Evolutionary conservation across 2,113 vertebrate species (phyloP).

Genomic region (Cochlearius cochlearius): DNA sequence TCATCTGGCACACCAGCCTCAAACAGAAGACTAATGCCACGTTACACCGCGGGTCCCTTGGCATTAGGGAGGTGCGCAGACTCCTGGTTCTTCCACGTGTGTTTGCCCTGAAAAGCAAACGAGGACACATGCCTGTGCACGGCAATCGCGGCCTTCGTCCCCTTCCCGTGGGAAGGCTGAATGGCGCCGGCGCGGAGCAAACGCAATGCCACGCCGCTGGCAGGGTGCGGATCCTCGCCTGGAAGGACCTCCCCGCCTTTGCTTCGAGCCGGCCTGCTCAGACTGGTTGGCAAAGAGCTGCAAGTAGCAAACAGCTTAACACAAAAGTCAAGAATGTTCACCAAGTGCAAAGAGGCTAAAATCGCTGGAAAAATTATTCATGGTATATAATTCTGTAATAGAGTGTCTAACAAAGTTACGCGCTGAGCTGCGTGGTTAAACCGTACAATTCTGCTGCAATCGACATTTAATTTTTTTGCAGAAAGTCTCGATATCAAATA

Average conservation of each 20-base stretch:
- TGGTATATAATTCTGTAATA: not conserved
- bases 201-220: rapidly evolving
- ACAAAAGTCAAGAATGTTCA: not conserved
- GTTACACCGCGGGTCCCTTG: not conserved
- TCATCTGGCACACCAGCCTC: no score
- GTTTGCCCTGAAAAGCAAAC: not conserved
- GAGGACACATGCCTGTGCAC: not conserved
- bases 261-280: not conserved
- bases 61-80: not conserved
- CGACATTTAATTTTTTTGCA: not conserved
- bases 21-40: not conserved
- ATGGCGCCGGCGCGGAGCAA: rapidly evolving
- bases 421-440: not conserved
- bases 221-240: not conserved
- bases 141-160: not conserved
- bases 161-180: not conserved
- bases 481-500: constrained; percentile 29
- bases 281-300: not conserved
- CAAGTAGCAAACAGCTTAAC: not conserved
- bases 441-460: not conserved
- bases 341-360: not conserved
- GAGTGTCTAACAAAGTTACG: not conserved
- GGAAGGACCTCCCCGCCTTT: not conserved
- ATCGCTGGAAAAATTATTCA: not conserved
- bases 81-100: not conserved